Conservation (phyloP, 1,140 invertebrate species). For the Heliconius congener region DNA sequence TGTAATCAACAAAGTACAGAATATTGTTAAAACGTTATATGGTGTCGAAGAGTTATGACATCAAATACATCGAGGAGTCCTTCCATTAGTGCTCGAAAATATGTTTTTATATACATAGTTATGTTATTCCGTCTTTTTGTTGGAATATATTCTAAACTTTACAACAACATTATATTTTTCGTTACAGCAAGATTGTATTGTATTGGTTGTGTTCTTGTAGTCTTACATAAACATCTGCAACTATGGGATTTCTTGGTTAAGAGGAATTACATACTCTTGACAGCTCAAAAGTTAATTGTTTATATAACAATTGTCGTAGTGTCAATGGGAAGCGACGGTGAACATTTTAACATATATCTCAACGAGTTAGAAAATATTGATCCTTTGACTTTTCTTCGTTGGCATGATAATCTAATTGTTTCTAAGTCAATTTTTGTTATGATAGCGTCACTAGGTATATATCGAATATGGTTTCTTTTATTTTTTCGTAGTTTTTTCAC, state of each 20-base stretch:
- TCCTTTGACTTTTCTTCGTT: neutral
- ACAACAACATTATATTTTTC: neutral
- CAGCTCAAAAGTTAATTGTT: neutral
- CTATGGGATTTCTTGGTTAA: constrained; percentile 1
- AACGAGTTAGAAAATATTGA: neutral
- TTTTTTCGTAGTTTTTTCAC: neutral
- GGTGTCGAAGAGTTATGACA: neutral
- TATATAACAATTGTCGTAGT: neutral
- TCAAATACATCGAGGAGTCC: neutral
- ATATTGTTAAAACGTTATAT: neutral
- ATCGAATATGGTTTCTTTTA: neutral
- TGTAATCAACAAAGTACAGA: neutral
- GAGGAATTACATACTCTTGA: neutral
- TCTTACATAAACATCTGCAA: neutral
- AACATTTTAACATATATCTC: neutral
- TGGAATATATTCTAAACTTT: neutral
- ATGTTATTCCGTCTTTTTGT: neutral
- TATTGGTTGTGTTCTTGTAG: neutral
- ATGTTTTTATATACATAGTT: neutral
- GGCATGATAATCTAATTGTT: neutral
- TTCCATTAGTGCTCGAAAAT: neutral
- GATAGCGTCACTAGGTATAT: neutral
- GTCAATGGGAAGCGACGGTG: neutral
- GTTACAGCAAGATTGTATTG: neutral
- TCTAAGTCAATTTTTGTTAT: neutral